A percentile compares a stretch with the other conserved stretches of the same genome.
These are phyloP conservation scores for Leptobrachium leishanense DNA, from an alignment of 2,113 vertebrate genomes.

Conservation along the genomic window DNA sequence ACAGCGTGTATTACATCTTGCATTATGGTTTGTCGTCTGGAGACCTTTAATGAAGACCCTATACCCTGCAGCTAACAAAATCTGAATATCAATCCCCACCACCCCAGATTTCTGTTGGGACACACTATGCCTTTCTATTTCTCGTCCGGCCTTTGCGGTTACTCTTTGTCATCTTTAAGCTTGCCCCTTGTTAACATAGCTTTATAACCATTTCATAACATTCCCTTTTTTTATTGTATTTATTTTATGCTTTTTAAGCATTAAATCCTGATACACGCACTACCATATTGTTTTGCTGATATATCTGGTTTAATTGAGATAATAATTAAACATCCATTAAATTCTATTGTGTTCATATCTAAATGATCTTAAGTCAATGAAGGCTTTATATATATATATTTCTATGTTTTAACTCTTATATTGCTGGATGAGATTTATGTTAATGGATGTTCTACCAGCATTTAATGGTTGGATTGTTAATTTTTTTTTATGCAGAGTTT, in stretches of 20 bases:
- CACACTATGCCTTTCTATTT: too few species aligned
- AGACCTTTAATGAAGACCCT: too few species aligned
- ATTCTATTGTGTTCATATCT: constrained; percentile 17
- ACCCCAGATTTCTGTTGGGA: too few species aligned
- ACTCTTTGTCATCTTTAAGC: too few species aligned
- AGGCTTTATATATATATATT: not conserved
- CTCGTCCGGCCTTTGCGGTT: too few species aligned
- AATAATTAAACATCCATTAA: constrained; percentile 5
- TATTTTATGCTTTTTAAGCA: constrained; percentile 4
- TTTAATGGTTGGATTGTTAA: constrained; percentile 4
- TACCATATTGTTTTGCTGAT: constrained; percentile 28
- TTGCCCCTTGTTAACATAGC: not conserved
- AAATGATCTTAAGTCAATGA: constrained; percentile 5
- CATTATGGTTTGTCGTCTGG: too few species aligned
- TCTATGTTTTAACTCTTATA: constrained; percentile 8
- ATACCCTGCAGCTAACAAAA: too few species aligned
- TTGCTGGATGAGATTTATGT: not conserved
- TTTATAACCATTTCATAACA: constrained; percentile 15
- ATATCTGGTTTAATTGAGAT: constrained; percentile 3
- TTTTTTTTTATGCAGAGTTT: constrained; percentile 29
- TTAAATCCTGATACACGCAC: constrained; percentile 21
- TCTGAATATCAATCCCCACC: too few species aligned
- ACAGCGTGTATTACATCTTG: too few species aligned
- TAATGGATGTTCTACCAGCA: constrained; percentile 9
- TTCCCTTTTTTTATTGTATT: constrained; percentile 18